Evolutionary conservation across 2,113 vertebrate species (phyloP), one percentile per base, ranked within the genome.

Genomic region (Labeo catla): DNA sequence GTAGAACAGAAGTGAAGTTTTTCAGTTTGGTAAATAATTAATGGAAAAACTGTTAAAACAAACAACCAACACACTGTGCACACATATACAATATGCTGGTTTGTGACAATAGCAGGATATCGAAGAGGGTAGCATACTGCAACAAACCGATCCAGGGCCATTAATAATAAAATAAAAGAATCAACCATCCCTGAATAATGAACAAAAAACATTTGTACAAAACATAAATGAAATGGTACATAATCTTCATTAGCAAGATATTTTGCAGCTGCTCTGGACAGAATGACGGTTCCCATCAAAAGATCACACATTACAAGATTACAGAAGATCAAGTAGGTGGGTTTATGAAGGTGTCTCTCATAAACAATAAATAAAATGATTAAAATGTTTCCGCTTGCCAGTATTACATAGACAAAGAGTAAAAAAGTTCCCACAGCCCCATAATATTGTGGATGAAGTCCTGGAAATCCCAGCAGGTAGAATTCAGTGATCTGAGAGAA

Each of bases 281-380:
- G 15, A 8, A 59, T 89, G 36, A 28, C 36, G 2, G 83, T 87
- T 76, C 70, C 45, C 6, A 6, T 1, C 5, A 45, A 45, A 23
- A 88, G 16, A 47, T 89, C 89, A 28, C 47, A 77, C 13, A 84
- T 13, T 28, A 86, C 84, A 80, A 89, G 89, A 49, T 88, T 89
- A 34, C 43, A 89, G 79, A 89, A 83, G 47, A 89, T 89, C 4
- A 88, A 36, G 2, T 88, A 89, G 9, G 59, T 81, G 9, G 89
- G 89, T 68, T 83, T 89, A 34, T 88, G 84, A 45, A 89, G 87
- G 34, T 21, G 65, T 50, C 45, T 84, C 50, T 86, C 84, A 77
- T 52, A 73, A n/a, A 34, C 39, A 21, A 89, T 23, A 76, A 87
- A 81, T 16, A 54, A 39, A 68, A 86, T 59, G n/a, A 50, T 89